Conservation (phyloP, 1,140 invertebrate genomes). For the Luehdorfia chinensis region DNA sequence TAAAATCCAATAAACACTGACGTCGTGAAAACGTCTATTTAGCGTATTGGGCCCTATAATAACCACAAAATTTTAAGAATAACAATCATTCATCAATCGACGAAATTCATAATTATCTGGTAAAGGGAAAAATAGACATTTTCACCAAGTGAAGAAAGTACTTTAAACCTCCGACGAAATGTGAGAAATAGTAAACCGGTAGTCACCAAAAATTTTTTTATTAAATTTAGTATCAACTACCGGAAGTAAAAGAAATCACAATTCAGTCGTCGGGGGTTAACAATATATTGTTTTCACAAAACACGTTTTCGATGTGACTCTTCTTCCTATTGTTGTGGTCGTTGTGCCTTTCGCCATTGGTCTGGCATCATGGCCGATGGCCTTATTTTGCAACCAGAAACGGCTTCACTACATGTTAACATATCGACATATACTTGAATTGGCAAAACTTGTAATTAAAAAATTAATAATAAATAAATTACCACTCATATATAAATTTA, state of each 20-base stretch:
- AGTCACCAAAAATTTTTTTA: no score
- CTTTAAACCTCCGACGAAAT: conserved; percentile 9
- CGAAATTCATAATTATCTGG: no score
- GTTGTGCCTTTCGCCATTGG: conserved; percentile 13
- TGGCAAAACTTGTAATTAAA: background rate
- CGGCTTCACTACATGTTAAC: background rate
- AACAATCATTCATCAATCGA: no score
- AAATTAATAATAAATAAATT: no score
- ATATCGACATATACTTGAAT: background rate
- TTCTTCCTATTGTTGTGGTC: conserved; percentile 3
- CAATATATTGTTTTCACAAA: background rate
- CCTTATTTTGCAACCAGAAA: background rate
- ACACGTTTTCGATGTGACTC: conserved; percentile 6
- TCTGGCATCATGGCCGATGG: background rate
- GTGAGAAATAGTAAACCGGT: no score
- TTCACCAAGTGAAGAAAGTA: conserved; percentile 1
- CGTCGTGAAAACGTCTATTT: conserved; percentile 13
- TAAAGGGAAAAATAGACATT: conserved; percentile 15
- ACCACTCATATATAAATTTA: no score
- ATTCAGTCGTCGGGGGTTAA: conserved; percentile 11
- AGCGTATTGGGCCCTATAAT: no score
- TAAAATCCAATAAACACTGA: background rate
- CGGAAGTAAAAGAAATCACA: no score
- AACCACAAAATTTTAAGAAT: no score
- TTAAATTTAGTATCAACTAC: no score